These are phyloP conservation scores for Hormaphis cornu DNA, from an alignment of 1,140 invertebrate genomes.

Conservation along the genomic window DNA sequence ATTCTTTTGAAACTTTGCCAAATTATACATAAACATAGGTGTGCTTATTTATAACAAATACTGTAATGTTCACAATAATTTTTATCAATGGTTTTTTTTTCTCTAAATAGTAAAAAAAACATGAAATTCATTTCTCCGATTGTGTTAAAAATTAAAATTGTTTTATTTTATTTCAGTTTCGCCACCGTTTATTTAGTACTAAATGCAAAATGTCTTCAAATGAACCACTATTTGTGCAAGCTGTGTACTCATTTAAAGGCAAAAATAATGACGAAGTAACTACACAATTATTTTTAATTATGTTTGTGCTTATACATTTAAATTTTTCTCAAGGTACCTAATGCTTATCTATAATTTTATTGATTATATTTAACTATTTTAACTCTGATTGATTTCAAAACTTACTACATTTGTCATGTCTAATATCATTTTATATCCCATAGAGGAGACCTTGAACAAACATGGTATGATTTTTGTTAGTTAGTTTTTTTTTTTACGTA, in stretches of 20 bases:
- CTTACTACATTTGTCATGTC: constrained; percentile 26
- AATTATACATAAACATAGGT: constrained; percentile 16
- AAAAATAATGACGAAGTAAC: constrained; percentile 93
- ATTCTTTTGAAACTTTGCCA: neutral
- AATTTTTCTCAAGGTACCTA: neutral
- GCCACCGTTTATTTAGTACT: neutral
- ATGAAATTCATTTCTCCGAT: too few species aligned
- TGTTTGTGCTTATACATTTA: neutral
- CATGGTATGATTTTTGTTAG: constrained; percentile 4
- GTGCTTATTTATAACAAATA: neutral
- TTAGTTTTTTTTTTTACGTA: neutral
- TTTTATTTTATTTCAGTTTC: constrained; percentile 1
- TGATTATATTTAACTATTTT: too few species aligned
- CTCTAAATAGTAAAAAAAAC: neutral
- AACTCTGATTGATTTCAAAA: too few species aligned
- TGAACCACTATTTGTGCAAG: constrained; percentile 69
- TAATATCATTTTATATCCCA: constrained; percentile 9
- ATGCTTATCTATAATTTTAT: neutral
- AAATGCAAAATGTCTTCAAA: constrained; percentile 28
- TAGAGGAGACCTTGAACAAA: constrained; percentile 14
- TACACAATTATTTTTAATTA: constrained; percentile 36
- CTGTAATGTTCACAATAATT: neutral
- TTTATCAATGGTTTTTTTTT: constrained; percentile 9
- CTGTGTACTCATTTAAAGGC: constrained; percentile 85
- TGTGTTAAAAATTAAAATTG: neutral